Conservation (phyloP, 2,888 invertebrate genomes). For the Hyles lineata region DNA sequence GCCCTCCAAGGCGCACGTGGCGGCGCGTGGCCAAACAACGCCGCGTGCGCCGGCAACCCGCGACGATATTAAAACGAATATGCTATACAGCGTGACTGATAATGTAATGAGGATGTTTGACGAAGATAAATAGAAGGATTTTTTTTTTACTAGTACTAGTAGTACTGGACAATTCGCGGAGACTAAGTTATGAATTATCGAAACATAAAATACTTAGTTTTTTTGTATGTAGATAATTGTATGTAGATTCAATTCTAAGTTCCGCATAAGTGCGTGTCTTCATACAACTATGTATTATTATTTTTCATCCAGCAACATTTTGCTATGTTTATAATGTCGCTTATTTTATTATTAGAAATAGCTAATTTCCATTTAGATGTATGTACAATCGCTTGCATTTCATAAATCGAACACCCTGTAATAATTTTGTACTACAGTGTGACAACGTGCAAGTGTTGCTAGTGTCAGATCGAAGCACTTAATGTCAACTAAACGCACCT, state of each 20-base stretch:
- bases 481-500: conserved; percentile 62
- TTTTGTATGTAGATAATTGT: too few species aligned
- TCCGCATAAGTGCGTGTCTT: too few species aligned
- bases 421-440: conserved; percentile 44
- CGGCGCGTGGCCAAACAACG: conserved; percentile 62
- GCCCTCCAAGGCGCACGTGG: conserved; percentile 67
- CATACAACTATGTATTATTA: too few species aligned
- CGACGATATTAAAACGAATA: conserved; percentile 74
- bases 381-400: too few species aligned
- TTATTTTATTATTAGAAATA: too few species aligned
- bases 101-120: background rate
- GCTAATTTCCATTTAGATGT: too few species aligned
- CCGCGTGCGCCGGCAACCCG: conserved; percentile 69
- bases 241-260: too few species aligned
- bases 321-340: too few species aligned
- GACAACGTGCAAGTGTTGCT: conserved; percentile 58
- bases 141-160: background rate
- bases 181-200: too few species aligned
- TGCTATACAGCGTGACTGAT: conserved; percentile 47
- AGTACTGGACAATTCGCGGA: too few species aligned
- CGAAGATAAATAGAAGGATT: background rate
- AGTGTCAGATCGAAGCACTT: conserved; percentile 72
- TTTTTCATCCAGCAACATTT: too few species aligned
- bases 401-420: conserved; percentile 33
- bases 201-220: too few species aligned